Base-by-base conservation (phyloP, 2,888 invertebrate species). In the Sclerodermus sp. region DNA sequence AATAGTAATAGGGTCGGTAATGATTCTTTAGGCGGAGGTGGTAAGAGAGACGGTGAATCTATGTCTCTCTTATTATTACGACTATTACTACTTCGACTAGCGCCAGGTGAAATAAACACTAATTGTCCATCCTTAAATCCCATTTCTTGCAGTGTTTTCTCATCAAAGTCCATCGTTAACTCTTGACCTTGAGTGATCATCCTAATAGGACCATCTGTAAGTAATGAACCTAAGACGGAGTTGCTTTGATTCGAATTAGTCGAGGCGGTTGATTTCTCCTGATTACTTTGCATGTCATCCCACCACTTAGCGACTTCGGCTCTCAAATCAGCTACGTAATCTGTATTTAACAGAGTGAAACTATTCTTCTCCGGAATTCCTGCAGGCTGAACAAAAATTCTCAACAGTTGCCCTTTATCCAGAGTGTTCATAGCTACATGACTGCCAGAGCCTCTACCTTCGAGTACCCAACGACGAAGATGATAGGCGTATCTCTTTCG, bases 231-330 rank as follows among this genome's bases (percentile, higher is more conserved):
- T 47, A 86, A 79, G 30, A 85, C 87, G 1, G 85, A 86, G 9
- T 80, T 80, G 9, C 66, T 53, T 5, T 57, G 58, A 29, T 41
- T 32, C 1, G 60, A 53, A 9, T 57, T 58, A 10, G 58, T 50
- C 0, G 66, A 56, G 2, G 65, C 57, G 0, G 62, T 42, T 1
- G 69, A 59, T 18, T 68, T 72, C 5, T 65, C 67, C 30, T 69
- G 70, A 47, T 64, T 67, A 45, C 73, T 72, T 50, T 80, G 79
- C 1, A 80, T 74, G 18, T 77, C 77, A 56, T 94, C 93, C 91
- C 94, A 95, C 95, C 95, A 96, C 60, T 91, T 89, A n/a, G 93
- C 91, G 47, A 96, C 93, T 82, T 96, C 96, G 1, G 96, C 96
- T 55, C 96, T 82, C 45, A 96, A 80, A 77, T 96, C 96, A 2